Base-by-base conservation (phyloP, 2,888 invertebrate species). In the Diaperis boleti region DNA sequence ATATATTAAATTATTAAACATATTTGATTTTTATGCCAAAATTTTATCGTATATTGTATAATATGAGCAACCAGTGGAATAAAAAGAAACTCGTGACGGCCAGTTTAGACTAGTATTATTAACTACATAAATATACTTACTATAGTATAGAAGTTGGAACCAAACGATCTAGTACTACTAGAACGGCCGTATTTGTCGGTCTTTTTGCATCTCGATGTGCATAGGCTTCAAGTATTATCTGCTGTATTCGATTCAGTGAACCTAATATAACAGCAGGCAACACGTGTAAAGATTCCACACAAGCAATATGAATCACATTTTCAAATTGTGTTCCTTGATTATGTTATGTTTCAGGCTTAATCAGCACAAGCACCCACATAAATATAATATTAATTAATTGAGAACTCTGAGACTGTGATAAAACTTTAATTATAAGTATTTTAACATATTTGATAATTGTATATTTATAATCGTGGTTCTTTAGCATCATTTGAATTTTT, bases 61-160 rank as follows among this genome's bases (percentile, higher is more conserved):
- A 44, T 62, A 52, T 50, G 13, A 41, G 20, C 44, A 33, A 61
- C 41, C 74, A 70, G 74, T 73, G 72, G 73, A 75, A 74, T 70
- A 72, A 72, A 69, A 49, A 44, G 44, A 70, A 62, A 69, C 59
- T 69, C 68, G 72, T 74, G 73, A 87, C 83, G 89, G 89, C 89
- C 89, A 89, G 88, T 89, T 88, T 86, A 86, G 85, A 82, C 84
- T 86, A 87, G 86, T 86, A 86, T 86, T 87, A 87, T 85, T 86
- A 75, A 72, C 69, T 72, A 74, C 61, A 85, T 84, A 83, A 74
- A 71, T 82, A 75, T 81, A 84, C 79, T 81, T 82, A 69, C 69
- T 65, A 65, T 65, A 67, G 57, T 66, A 78, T 76, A 79, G 77
- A 78, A 78, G 76, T 79, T 80, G 78, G 79, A 81, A 81, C 80